A percentile compares a stretch with the other conserved stretches of the same genome.
These are phyloP conservation scores for Eledona agricola DNA, from an alignment of 2,888 invertebrate genomes.

Conservation along the genomic window DNA sequence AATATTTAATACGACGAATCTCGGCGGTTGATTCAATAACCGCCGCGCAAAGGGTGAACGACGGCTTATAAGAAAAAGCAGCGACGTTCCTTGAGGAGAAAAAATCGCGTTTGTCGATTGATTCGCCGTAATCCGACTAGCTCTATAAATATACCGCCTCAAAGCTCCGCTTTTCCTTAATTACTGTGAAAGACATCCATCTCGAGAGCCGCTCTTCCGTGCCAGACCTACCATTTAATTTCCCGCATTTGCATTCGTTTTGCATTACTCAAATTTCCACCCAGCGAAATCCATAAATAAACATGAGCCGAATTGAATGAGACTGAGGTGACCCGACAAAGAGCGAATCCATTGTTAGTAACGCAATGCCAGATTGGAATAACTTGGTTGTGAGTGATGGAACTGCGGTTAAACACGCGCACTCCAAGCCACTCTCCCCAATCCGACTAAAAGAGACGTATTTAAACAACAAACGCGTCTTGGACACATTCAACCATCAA, in stretches of 20 bases:
- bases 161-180: too few relatives aligned
- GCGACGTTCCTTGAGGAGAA: too few relatives aligned
- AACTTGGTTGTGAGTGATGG: conserved; percentile 25
- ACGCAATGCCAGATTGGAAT: conserved; percentile 4
- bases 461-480: too few relatives aligned
- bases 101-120: too few relatives aligned
- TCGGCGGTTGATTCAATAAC: conserved; percentile 25
- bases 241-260: conserved; percentile 14
- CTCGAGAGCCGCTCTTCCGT: too few relatives aligned
- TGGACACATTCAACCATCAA: too few relatives aligned
- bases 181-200: too few relatives aligned
- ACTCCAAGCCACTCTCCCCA: too few relatives aligned
- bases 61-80: too few relatives aligned
- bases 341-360: background rate
- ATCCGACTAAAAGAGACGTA: too few relatives aligned
- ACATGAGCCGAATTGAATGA: conserved; percentile 25
- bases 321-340: conserved; percentile 24
- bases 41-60: conserved; percentile 12
- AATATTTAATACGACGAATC: conserved; percentile 23
- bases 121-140: too few relatives aligned
- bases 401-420: conserved; percentile 35
- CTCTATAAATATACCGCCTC: too few relatives aligned
- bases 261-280: conserved; percentile 10
- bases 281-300: conserved; percentile 24
- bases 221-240: background rate